Percentiles rank a stretch among this genome's conserved stretches.
Evolutionary conservation across 35 echinoderm and acorn worm genomes (phyloP).

Genomic region (Anneissia japonica): DNA sequence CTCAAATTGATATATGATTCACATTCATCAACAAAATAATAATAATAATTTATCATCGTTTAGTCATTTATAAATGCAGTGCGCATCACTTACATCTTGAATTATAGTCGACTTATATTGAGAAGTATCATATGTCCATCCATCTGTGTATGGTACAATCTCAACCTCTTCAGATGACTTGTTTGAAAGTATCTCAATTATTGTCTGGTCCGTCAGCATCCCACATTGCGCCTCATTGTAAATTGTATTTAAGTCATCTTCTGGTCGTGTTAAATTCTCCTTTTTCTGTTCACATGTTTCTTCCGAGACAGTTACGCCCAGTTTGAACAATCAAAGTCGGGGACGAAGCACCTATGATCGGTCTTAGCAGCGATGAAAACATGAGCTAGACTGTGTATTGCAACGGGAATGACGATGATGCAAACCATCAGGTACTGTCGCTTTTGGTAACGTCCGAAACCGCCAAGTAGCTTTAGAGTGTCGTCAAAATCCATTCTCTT

Average conservation of each 20-base stretch:
- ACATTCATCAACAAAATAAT: too few species aligned
- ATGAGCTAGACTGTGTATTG: conserved; percentile 63
- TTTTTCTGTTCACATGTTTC: too few species aligned
- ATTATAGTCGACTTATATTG: conserved; percentile 37
- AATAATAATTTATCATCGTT: too few species aligned
- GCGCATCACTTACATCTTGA: conserved; percentile 22
- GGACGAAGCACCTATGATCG: conserved; percentile 68
- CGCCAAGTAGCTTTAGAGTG: conserved; percentile 53
- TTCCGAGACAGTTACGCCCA: too few species aligned
- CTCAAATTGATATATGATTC: too few species aligned
- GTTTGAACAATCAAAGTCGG: conserved; percentile 7
- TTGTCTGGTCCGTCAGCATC: too few species aligned
- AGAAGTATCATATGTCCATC: conserved; percentile 47
- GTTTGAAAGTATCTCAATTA: too few species aligned
- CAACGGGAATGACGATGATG: conserved; percentile 32
- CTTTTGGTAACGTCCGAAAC: conserved; percentile 75
- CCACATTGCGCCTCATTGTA: too few species aligned
- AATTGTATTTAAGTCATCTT: too few species aligned
- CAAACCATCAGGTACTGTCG: conserved; percentile 50
- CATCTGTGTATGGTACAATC: conserved; percentile 17
- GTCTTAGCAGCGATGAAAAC: conserved; percentile 62
- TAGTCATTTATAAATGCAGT: too few species aligned
- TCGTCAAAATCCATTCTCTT: conserved; percentile 94
- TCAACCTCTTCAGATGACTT: too few species aligned
- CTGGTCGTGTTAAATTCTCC: too few species aligned